These are phyloP conservation scores for Henricia sp. DNA, from an alignment of 53 echinoderm and acorn worm genomes.

Conservation along the genomic window DNA sequence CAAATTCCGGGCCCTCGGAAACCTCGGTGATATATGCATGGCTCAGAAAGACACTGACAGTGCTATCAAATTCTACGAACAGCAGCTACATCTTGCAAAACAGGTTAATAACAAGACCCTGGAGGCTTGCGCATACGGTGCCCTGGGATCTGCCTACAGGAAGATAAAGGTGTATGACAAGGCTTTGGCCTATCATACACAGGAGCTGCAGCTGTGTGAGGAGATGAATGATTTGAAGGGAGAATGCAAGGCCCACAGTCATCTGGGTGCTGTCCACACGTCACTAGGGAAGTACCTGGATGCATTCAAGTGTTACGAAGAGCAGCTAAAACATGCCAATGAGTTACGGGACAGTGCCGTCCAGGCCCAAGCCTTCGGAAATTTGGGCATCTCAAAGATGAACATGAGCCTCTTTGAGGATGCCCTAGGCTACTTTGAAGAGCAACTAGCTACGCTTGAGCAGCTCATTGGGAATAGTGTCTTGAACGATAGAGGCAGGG, in stretches of 20 bases:
- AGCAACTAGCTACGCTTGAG: conserved; percentile 88
- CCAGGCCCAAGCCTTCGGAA: conserved; percentile 96
- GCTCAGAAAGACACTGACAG: conserved; percentile 92
- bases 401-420: conserved; percentile 98
- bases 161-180: conserved; percentile 90
- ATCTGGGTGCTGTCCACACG: conserved; percentile 93
- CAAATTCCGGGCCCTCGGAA: conserved; percentile 96
- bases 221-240: conserved; percentile 93
- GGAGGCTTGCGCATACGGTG: conserved; percentile 94
- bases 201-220: conserved; percentile 93
- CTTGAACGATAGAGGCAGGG: conserved; percentile 87
- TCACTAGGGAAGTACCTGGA: conserved; percentile 86
- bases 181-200: conserved; percentile 92
- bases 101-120: conserved; percentile 89
- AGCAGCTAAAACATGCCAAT: conserved; percentile 86
- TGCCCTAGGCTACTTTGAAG: conserved; percentile 96
- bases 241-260: conserved; percentile 97
- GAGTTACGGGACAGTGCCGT: conserved; percentile 85
- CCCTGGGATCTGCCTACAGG: conserved; percentile 88
- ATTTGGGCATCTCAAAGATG: conserved; percentile 98
- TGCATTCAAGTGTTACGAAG: conserved; percentile 98
- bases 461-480: conserved; percentile 87
- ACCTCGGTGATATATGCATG: conserved; percentile 97
- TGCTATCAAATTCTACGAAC: conserved; percentile 92
- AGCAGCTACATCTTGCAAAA: conserved; percentile 95